Base-by-base conservation (phyloP, 2,888 invertebrate species). In the Dasysyrphus tricinctus region DNA sequence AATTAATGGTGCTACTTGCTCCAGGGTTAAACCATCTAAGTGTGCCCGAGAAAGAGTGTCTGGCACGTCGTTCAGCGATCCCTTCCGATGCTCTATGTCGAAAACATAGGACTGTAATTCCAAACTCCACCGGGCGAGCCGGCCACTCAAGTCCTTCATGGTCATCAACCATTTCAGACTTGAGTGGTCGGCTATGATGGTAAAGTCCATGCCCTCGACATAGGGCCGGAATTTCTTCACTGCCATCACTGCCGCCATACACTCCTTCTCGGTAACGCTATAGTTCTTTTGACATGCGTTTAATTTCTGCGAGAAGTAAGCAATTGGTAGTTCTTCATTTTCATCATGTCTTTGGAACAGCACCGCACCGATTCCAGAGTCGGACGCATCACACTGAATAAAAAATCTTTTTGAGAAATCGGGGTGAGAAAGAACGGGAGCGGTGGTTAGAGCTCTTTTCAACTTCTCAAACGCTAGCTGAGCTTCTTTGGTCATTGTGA, bases 371-470 rank as follows among this genome's bases (percentile, higher is more conserved):
- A 39, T 39, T 39, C 39, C 39, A 11, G 39, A 67, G 8, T 82
- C 42, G 2, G 82, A 73, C 11, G 76, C 78, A 5, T 70, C 82
- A 6, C 47, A 47, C 16, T 47, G 47, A 8, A 47, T 47, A 9
- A 5, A 57, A 82, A 44, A n/a, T 70, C 78, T 5, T 47, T 51
- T 44, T 65, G 74, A 6, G 63, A 88, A 88, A 19, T 88, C 51
- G 5, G 88, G 72, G 7, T 79, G 80, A n/a, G 80, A 65, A 3
- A 88, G 59, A 1, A 88, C 70, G 0, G 88, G 88, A 39, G 39
- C 39, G 4, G 39, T 39, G 9, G 39, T 39, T 11, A 42, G 5
- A 14, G 14, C 42, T 14, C 42, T 12, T 42, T 42, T 42, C 5
- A 42, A 42, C 3, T 12, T 14, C 8, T 42, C 42, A 5, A 42